Conservation (phyloP, 1,140 invertebrate genomes). For the Thalassaphorura encarpata region DNA sequence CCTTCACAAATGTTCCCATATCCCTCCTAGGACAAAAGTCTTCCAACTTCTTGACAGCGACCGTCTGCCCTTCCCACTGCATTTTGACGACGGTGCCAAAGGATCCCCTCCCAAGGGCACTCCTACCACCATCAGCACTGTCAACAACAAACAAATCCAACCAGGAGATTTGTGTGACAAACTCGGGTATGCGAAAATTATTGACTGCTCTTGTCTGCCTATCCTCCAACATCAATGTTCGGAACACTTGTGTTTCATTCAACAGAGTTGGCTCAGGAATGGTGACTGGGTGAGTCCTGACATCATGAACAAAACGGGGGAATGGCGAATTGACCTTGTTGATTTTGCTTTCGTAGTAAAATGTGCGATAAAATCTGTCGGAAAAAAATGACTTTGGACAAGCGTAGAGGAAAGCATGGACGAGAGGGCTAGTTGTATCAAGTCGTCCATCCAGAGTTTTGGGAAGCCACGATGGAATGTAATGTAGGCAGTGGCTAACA, state of each 20-base stretch:
- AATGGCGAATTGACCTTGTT: background rate
- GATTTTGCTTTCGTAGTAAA: background rate
- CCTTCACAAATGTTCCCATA: conserved; percentile 3
- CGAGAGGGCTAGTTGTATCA: background rate
- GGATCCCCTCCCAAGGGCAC: conserved; percentile 8
- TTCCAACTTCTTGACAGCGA: conserved; percentile 18
- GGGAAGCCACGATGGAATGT: conserved; percentile 5
- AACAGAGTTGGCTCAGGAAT: background rate
- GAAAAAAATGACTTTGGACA: background rate
- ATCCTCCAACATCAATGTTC: background rate
- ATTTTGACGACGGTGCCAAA: conserved; percentile 19
- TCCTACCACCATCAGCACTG: background rate
- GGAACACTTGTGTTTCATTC: background rate
- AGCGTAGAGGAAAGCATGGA: background rate
- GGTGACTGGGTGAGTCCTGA: background rate
- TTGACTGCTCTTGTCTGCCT: too few relatives aligned
- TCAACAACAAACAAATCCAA: too few relatives aligned
- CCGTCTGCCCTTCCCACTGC: background rate
- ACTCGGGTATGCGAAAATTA: conserved; percentile 4
- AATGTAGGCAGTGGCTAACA: background rate
- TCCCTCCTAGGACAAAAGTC: background rate
- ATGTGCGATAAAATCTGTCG: conserved; percentile 1
- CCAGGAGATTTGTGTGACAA: background rate
- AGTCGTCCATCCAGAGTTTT: conserved; percentile 3
- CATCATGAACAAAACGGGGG: too few relatives aligned